Conservation (phyloP, 37 sponge, comb jelly and placozoan genomes). For the Beroe forskalii region DNA sequence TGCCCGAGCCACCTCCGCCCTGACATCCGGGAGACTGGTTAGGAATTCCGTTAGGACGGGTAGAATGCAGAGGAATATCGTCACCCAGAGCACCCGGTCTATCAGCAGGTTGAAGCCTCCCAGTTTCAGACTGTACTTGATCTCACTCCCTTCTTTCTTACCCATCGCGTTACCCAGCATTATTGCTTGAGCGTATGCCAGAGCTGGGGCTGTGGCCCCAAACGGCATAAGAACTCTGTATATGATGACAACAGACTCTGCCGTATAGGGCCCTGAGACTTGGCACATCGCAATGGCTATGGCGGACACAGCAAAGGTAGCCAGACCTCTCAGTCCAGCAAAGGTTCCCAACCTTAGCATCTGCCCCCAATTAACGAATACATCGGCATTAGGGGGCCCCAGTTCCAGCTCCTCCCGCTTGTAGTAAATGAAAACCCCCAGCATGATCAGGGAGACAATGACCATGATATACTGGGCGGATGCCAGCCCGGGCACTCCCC, state of each 20-base stretch:
- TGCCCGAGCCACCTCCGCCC: neutral
- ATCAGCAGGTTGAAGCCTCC: neutral
- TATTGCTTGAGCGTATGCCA: neutral
- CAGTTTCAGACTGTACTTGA: neutral
- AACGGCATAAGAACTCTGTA: neutral
- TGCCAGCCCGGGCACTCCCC: conserved; percentile 4
- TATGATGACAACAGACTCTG: conserved; percentile 24
- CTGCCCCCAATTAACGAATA: neutral
- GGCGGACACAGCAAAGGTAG: neutral
- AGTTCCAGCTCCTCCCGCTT: neutral
- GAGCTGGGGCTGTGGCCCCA: neutral
- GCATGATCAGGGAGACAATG: neutral
- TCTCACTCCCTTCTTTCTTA: neutral
- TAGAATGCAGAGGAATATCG: neutral
- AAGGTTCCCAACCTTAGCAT: conserved; percentile 4
- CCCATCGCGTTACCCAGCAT: conserved; percentile 5
- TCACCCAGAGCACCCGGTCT: neutral
- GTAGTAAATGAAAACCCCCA: neutral
- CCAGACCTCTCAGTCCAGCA: neutral
- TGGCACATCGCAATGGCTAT: neutral
- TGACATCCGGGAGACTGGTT: neutral
- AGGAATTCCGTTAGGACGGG: neutral
- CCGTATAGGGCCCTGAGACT: neutral
- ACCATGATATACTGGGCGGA: neutral
- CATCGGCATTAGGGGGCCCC: neutral